These are phyloP conservation scores for Pogonognathellus flavescens DNA, from an alignment of 1,140 invertebrate genomes.

Conservation along the genomic window DNA sequence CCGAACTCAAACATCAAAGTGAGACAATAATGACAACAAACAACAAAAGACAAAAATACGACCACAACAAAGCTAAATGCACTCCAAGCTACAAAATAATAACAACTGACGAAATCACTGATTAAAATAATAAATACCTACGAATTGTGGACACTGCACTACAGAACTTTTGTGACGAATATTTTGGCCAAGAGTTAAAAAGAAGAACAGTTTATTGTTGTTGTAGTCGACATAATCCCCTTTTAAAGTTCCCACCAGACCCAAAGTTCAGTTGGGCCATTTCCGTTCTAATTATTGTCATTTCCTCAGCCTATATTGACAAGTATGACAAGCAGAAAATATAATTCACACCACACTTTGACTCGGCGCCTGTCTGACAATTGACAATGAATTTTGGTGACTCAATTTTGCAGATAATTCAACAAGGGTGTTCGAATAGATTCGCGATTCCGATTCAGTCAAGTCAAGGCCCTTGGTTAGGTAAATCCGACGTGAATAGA, in stretches of 20 bases:
- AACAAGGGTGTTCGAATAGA: conserved; percentile 34
- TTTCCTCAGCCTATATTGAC: conserved; percentile 5
- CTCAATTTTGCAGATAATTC: conserved; percentile 47
- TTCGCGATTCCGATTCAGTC: conserved; percentile 31
- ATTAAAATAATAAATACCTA: not conserved
- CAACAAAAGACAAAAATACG: not conserved
- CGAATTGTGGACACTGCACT: not conserved
- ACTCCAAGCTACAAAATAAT: not conserved
- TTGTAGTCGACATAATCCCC: conserved; percentile 15
- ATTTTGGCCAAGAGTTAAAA: not conserved
- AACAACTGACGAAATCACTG: not conserved
- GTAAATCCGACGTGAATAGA: conserved; percentile 50
- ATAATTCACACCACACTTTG: not conserved
- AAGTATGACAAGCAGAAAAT: not conserved
- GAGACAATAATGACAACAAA: not conserved
- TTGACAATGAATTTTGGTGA: conserved; percentile 41
- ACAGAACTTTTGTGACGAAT: conserved; percentile 3
- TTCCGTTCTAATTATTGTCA: conserved; percentile 29
- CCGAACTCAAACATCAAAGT: not conserved
- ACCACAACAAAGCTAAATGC: not conserved
- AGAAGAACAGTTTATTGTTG: conserved; percentile 44
- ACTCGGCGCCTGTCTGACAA: conserved; percentile 44
- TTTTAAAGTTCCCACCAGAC: conserved; percentile 44
- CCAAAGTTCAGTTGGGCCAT: conserved; percentile 45
- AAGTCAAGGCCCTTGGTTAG: conserved; percentile 52